phyloP scores from a whole-genome alignment of 2,888 invertebrate genomes.

The Acholoe squamosa region DNA sequence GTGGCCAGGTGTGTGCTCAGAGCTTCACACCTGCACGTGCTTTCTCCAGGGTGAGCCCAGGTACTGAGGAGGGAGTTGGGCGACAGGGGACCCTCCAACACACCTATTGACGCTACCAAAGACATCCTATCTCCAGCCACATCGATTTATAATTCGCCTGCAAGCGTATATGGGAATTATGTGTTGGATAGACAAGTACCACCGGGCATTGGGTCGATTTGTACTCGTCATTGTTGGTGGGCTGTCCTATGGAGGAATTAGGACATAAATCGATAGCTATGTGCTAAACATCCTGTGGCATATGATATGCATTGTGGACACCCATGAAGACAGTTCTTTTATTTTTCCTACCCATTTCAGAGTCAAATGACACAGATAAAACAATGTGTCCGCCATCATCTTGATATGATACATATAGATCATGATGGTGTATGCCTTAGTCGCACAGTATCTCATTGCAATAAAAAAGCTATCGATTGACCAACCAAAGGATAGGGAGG shows the following conservation, averaged over 20 bases:
- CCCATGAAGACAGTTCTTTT: background rate
- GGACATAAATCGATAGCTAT: background rate
- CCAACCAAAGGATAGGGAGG: background rate
- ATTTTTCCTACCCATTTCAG: background rate
- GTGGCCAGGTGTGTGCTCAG: background rate
- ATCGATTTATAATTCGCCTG: slow-evolving; percentile 26
- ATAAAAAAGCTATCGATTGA: background rate
- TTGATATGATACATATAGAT: background rate
- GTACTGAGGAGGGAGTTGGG: background rate
- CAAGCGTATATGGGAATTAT: slow-evolving; percentile 24
- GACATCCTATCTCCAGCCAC: background rate
- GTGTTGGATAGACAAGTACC: background rate
- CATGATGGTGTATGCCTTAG: background rate
- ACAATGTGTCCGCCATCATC: background rate
- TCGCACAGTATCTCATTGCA: background rate
- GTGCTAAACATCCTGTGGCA: background rate
- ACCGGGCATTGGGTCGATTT: background rate
- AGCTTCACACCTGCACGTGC: background rate
- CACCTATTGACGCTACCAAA: background rate
- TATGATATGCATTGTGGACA: background rate
- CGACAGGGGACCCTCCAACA: background rate
- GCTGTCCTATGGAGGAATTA: background rate
- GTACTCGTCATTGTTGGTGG: background rate
- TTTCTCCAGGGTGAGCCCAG: background rate
- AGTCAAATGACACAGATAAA: background rate